These are phyloP conservation scores for Petrocephalus zakoni DNA, from an alignment of 2,113 vertebrate genomes.

Conservation along the genomic window DNA sequence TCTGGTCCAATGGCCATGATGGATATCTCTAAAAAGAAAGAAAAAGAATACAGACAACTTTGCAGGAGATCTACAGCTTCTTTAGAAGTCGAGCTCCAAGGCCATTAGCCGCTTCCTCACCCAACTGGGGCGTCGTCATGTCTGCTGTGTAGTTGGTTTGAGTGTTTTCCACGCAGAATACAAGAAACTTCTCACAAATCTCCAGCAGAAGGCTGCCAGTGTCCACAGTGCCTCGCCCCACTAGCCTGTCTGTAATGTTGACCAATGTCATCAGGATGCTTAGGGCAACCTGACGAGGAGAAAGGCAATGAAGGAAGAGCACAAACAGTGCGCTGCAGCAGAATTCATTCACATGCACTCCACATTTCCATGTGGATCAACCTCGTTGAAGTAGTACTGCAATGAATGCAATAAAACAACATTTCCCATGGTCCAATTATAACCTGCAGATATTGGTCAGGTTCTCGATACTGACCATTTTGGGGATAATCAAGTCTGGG, in stretches of 20 bases:
- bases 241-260: not conserved
- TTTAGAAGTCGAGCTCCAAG: not conserved
- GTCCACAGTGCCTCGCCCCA: conserved; percentile 23
- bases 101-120: conserved; percentile 30
- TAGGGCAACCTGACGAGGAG: conserved; percentile 37
- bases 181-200: conserved; percentile 39
- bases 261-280: conserved; percentile 29
- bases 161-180: conserved; percentile 15
- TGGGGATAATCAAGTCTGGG: conserved; percentile 20
- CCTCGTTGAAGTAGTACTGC: not conserved
- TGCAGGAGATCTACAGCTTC: not conserved
- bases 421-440: not conserved
- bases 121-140: conserved; percentile 33
- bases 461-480: conserved; percentile 29
- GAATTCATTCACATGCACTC: not conserved
- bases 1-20: conserved; percentile 27
- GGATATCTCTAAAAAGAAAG: conserved; percentile 39
- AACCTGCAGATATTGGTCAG: not conserved
- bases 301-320: not conserved
- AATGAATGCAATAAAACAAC: not conserved
- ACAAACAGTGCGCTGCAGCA: not conserved
- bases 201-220: conserved; percentile 41
- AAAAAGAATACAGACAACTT: not conserved
- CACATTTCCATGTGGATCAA: not conserved
- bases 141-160: conserved; percentile 15